Evolutionary conservation across 1,140 invertebrate genomes (phyloP).

Genomic region (Acromyrmex heyeri): DNA sequence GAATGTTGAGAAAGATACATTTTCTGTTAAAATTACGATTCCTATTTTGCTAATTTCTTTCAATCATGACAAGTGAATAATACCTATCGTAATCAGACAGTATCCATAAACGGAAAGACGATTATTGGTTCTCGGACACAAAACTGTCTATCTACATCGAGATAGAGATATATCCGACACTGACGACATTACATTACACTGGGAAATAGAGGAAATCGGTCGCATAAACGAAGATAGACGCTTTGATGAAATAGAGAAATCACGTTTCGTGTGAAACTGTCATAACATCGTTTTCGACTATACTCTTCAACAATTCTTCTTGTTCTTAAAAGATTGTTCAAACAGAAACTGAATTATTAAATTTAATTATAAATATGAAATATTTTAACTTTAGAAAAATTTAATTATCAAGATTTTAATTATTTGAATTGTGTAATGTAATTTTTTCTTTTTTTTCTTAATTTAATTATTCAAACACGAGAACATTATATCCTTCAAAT

Average conservation of each 20-base stretch:
- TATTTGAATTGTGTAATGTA: background rate
- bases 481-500: background rate
- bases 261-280: background rate
- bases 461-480: no score
- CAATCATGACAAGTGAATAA: slow-evolving; percentile 4
- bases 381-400: background rate
- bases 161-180: slow-evolving; percentile 39
- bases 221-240: slow-evolving; percentile 2
- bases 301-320: background rate
- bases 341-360: background rate
- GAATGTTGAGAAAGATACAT: no score
- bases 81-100: background rate
- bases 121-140: background rate
- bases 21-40: slow-evolving; percentile 5
- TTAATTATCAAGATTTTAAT: background rate
- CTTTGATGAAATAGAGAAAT: background rate
- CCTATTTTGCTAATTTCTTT: background rate
- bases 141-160: slow-evolving; percentile 39
- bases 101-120: slow-evolving; percentile 22
- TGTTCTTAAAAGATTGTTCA: background rate
- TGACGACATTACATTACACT: slow-evolving; percentile 18
- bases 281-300: slow-evolving; percentile 1
- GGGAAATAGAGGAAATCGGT: slow-evolving; percentile 46
- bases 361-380: background rate
- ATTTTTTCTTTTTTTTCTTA: background rate